Percentiles rank a stretch among this genome's conserved stretches.
These are phyloP conservation scores for Naso thynnoides DNA, from an alignment of 2,797 vertebrate genomes.

Conservation along the genomic window DNA sequence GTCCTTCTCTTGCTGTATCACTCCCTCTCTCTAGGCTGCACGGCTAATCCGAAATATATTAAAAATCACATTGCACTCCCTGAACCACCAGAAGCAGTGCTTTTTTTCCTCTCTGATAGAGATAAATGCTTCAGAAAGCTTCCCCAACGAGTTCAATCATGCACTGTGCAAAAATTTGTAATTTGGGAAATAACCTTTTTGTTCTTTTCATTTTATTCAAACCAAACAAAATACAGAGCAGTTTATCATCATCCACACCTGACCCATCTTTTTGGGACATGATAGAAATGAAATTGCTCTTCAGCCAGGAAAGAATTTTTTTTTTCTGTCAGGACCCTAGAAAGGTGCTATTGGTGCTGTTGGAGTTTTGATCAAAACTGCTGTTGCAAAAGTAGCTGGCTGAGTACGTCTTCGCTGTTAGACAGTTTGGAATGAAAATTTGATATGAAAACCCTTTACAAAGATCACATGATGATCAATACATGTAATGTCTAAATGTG, in stretches of 20 bases:
- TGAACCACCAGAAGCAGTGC: conserved; percentile 3
- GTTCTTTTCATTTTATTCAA: conserved; percentile 25
- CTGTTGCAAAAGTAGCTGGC: neutral
- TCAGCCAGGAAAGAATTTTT: neutral
- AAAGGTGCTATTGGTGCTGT: neutral
- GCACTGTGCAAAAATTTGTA: neutral
- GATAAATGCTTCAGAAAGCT: conserved; percentile 10
- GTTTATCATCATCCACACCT: neutral
- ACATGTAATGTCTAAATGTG: neutral
- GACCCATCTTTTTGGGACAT: neutral
- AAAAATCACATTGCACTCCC: conserved; percentile 27
- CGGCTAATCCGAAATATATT: conserved; percentile 51
- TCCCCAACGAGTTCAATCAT: neutral
- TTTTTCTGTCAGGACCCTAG: neutral
- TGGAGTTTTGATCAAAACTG: neutral
- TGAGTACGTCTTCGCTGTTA: neutral
- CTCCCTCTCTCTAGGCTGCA: neutral
- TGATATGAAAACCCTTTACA: neutral
- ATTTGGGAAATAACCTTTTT: conserved; percentile 13
- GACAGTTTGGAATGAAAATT: neutral
- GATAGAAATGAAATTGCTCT: conserved; percentile 19
- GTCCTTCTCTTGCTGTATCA: conserved; percentile 2
- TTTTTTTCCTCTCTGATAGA: neutral
- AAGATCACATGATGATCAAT: neutral
- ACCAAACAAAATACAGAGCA: neutral